Evolutionary conservation across 1,140 invertebrate genomes (phyloP), one percentile per base, ranked within the genome.

Genomic region (Agrypnia vestita): DNA sequence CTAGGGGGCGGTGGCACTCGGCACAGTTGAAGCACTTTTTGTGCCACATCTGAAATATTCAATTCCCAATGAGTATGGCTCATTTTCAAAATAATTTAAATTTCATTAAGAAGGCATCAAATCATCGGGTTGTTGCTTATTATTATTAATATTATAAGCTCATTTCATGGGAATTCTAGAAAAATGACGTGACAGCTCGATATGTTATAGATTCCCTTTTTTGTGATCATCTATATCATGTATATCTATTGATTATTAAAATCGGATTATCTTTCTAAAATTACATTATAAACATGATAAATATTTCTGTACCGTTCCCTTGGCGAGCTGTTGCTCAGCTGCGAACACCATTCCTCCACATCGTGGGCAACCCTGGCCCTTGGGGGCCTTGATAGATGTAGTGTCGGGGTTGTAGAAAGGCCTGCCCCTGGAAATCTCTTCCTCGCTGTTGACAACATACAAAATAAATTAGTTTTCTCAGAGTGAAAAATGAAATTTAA

Each of bases 291-390:
- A 35, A 35, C 1, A 6, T 35, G 25, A 35, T 3, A 35, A 35
- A 35, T 35, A 6, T 35, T 35, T 35, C 25, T 92, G 89, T 88
- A 93, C 94, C 81, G 94, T 95, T 89, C 96, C 96, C 86, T 97
- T 97, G 84, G 96, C 96, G 53, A 97, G 91, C 90, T 97, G 96
- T 89, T 97, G 96, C 88, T 98, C 97, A 82, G 97, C 97, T 56
- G 96, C 96, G 86, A 97, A 98, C 10, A 98, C 97, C 90, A 95
- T 95, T 79, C 97, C 97, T 69, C 96, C 96, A 86, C 97, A 98
- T 76, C 97, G 92, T 0, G 96, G 96, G 87, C 97, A 98, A 43
- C 96, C 95, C 90, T 97, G 95, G 49, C 96, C 95, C 78, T 93
- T 92, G 73, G 95, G 93, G 7, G 96, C 96, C 87, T 94, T 95